Evolutionary conservation across 2,797 vertebrate genomes (phyloP).

Genomic region (Spinibarbus caldwelli): DNA sequence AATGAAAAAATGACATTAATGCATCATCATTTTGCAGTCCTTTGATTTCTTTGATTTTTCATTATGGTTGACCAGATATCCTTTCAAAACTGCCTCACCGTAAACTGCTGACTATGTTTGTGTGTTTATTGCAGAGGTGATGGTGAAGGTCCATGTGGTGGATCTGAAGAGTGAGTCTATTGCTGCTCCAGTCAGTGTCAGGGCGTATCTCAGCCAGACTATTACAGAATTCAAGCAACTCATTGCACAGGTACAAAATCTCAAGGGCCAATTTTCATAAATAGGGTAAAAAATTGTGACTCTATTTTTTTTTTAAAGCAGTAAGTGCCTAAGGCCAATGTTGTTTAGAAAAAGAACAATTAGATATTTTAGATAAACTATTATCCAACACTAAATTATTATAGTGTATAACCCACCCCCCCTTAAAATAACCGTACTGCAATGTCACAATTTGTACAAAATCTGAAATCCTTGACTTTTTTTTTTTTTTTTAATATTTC

Average conservation of each 20-base stretch:
- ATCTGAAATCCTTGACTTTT: background rate
- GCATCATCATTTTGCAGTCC: background rate
- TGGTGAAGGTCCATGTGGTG: conserved; percentile 98
- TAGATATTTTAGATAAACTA: background rate
- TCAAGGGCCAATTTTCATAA: background rate
- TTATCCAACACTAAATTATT: background rate
- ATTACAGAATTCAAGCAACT: conserved; percentile 96
- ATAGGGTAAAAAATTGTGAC: background rate
- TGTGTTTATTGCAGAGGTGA: conserved; percentile 85
- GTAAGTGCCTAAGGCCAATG: background rate
- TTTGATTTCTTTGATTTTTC: background rate
- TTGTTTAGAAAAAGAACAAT: background rate
- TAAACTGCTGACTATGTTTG: conserved; percentile 34
- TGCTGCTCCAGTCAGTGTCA: conserved; percentile 87
- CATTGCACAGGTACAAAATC: conserved; percentile 89
- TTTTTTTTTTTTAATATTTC: background rate
- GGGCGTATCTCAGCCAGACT: conserved; percentile 96
- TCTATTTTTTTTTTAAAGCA: background rate
- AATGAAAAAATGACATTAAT: background rate
- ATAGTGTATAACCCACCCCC: background rate
- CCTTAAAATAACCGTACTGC: background rate
- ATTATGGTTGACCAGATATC: background rate
- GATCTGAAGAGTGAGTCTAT: conserved; percentile 92
- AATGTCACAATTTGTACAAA: background rate
- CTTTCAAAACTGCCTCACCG: background rate